Evolutionary conservation across 2,888 invertebrate genomes (phyloP).

Genomic region (Temnothorax rugatulus): DNA sequence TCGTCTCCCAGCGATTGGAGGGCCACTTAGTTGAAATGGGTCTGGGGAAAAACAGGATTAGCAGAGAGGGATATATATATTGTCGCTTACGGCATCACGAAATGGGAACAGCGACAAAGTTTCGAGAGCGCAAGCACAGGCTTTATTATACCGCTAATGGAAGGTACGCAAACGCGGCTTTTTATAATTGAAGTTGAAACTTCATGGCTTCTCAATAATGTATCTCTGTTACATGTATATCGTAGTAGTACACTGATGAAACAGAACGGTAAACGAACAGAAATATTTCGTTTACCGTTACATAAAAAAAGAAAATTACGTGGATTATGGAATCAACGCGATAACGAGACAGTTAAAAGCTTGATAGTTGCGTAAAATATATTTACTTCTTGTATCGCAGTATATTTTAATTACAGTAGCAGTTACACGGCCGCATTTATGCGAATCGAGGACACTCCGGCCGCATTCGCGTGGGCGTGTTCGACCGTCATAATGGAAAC

Average conservation of each 20-base stretch:
- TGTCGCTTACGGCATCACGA: slow-evolving; percentile 22
- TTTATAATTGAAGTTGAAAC: slow-evolving; percentile 33
- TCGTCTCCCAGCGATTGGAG: slow-evolving; percentile 33
- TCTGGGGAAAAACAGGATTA: slow-evolving; percentile 46
- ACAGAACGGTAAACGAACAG: not conserved
- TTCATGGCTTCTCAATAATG: not conserved
- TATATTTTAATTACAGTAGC: slow-evolving; percentile 34
- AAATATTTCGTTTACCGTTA: not conserved
- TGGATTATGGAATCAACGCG: not conserved
- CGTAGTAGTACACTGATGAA: not conserved
- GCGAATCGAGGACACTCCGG: slow-evolving; percentile 66
- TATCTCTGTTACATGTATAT: not conserved
- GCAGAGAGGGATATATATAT: slow-evolving; percentile 36
- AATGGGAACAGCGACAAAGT: slow-evolving; percentile 30
- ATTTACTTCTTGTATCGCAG: not conserved
- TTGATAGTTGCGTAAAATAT: not conserved
- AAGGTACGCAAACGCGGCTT: slow-evolving; percentile 25
- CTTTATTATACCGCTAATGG: slow-evolving; percentile 45
- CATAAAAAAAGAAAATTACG: not conserved
- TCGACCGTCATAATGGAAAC: slow-evolving; percentile 62
- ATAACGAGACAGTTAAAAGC: slow-evolving; percentile 5
- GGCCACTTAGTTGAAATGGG: slow-evolving; percentile 50
- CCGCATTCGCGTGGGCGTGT: slow-evolving; percentile 62
- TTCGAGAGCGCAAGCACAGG: slow-evolving; percentile 15
- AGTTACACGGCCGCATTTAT: slow-evolving; percentile 48